Base-by-base conservation (phyloP, 2,113 vertebrate species). In the Myiozetetes cayanensis region DNA sequence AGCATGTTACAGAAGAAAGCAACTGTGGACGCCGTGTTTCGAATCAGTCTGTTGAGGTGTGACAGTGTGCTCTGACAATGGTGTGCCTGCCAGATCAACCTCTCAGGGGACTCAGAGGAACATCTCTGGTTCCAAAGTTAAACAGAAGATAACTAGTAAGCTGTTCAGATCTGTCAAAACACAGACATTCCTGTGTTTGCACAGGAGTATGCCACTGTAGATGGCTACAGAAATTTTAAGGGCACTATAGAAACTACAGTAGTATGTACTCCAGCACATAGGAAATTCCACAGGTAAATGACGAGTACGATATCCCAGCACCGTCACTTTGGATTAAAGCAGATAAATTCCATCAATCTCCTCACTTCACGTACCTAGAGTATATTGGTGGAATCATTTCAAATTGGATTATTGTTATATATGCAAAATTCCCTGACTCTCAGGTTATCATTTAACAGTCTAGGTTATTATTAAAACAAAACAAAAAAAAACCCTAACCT, bases 81-180 rank as follows among this genome's bases (percentile, higher is more conserved):
- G 25, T 52, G 50, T 28, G 0, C 25, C 73, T 71, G 62, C 56
- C 50, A 71, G 7, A 71, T 6, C 1, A 3, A 72, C 33, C 52
- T 75, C 80, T n/a, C 39, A 3, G 14, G 28, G 47, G 21, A 63
- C 66, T n/a, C 53, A n/a, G 11, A 56, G 33, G 21, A 94, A 44
- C 49, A 47, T 22, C 23, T 47, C 18, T n/a, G 28, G 41, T 61
- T 75, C 87, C 50, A 59, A 18, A 87, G 33, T 28, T 46, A 33
- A 71, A 62, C 37, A 62, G 43, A 71, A 78, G 30, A 33, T 21
- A 81, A 55, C 22, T 35, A 50, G 61, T 44, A 77, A 93, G 12
- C 31, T 90, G 46, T 39, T 88, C 67, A 81, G 75, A 85, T 43
- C 72, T 56, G 7, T 47, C 46, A 90, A 92, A 95, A 94, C 58